Conservation (phyloP, 1,140 invertebrate genomes). For the Centruroides vittatus region DNA sequence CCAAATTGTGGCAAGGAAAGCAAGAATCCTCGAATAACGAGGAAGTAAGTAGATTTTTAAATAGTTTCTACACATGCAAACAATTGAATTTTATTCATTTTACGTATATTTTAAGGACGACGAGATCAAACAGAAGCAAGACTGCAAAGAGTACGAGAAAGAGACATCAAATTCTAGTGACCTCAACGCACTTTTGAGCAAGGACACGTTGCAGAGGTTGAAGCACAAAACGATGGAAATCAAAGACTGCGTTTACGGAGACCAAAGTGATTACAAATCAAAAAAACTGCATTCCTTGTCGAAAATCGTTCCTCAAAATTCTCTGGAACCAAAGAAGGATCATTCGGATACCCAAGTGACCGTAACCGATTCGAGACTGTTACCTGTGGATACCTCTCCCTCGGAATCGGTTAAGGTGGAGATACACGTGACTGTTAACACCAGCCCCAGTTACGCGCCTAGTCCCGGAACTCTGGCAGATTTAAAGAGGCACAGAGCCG, state of each 20-base stretch:
- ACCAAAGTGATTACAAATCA: too few relatives aligned
- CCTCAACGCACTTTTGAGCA: constrained; percentile 4
- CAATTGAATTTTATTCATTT: background rate
- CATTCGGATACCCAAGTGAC: too few relatives aligned
- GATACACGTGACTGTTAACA: constrained; percentile 28
- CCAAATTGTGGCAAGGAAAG: constrained; percentile 31
- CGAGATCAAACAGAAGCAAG: constrained; percentile 5
- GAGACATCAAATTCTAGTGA: background rate
- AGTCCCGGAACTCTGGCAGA: constrained; percentile 55
- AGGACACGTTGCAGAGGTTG: constrained; percentile 12
- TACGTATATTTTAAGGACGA: constrained; percentile 5
- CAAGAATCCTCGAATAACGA: constrained; percentile 8
- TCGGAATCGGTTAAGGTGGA: constrained; percentile 20
- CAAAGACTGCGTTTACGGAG: too few relatives aligned
- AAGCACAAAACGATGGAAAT: constrained; percentile 1
- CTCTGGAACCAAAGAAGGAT: too few relatives aligned
- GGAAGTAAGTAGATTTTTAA: constrained; percentile 4
- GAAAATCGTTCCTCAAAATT: too few relatives aligned
- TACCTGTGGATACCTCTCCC: too few relatives aligned
- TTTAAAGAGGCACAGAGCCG: constrained; percentile 70
- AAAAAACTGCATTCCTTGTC: too few relatives aligned
- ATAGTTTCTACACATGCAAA: background rate
- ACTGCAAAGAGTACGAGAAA: constrained; percentile 3
- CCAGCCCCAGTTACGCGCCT: constrained; percentile 27
- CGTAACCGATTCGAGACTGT: too few relatives aligned